Evolutionary conservation across 2,888 invertebrate genomes (phyloP).

Genomic region (Arge pagana): DNA sequence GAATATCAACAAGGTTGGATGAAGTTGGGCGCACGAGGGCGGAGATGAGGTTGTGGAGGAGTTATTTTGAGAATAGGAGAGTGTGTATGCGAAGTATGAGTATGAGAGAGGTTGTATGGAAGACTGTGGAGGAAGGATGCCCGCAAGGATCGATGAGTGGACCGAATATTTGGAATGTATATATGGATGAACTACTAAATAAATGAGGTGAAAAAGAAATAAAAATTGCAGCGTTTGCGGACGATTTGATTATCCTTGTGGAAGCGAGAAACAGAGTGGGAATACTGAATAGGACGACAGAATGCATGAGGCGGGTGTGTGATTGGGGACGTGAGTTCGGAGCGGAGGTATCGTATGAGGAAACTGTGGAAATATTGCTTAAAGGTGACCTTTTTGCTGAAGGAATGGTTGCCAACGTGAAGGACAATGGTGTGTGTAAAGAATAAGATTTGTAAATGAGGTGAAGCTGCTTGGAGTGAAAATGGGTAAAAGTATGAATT

Average conservation of each 20-base stretch:
- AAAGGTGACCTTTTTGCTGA: background rate
- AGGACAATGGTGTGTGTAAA: background rate
- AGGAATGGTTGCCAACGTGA: background rate
- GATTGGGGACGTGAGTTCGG: conserved; percentile 16
- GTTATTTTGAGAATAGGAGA: background rate
- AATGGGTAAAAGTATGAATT: background rate
- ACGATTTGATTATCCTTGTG: conserved; percentile 17
- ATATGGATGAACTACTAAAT: conserved; percentile 17
- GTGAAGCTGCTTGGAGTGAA: background rate
- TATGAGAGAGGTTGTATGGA: background rate
- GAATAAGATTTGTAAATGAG: background rate
- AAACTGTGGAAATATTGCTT: conserved; percentile 10
- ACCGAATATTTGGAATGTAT: conserved; percentile 15
- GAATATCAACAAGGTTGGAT: background rate
- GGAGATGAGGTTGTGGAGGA: background rate
- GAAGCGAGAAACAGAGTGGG: background rate
- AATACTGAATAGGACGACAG: background rate
- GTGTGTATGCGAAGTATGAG: background rate
- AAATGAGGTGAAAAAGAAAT: background rate
- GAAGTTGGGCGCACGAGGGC: background rate
- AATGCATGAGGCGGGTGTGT: background rate
- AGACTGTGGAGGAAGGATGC: conserved; percentile 10
- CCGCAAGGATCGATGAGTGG: conserved; percentile 25
- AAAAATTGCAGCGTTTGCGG: conserved; percentile 17
- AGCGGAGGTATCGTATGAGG: conserved; percentile 12